Evolutionary conservation across 2,888 invertebrate genomes (phyloP), one percentile per base, ranked within the genome.

Genomic region (Eurois occulta): DNA sequence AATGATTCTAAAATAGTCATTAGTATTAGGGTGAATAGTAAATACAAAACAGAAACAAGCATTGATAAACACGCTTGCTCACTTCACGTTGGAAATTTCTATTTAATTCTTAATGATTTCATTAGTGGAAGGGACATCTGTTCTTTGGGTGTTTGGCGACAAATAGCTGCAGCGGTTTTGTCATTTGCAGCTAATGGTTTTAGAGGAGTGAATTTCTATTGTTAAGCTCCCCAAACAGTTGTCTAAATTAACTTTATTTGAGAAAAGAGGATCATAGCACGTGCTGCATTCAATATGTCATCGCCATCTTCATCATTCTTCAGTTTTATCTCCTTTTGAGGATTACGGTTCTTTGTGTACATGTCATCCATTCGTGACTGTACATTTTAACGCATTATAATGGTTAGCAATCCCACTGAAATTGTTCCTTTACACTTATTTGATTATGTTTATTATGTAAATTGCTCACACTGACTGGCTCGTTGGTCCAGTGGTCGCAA

Each of bases 81-180:
- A 46, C n/a, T 41, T 38, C 16, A 28, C 6, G 13, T 21, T 55
- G 11, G 16, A 65, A 46, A 46, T 10, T 75, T 16, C 35, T 13
- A 24, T 82, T 77, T n/a, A 10, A 46, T 28, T 46, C 62, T 78
- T 68, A 83, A 80, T 35, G 60, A 41, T 83, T 78, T 78, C 32
- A 83, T 83, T 79, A 78, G 43, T 8, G n/a, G 35, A 21, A 55
- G 18, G 24, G 38, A 72, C 87, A 87, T 83, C 80, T 88, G 85
- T 76, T 77, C 16, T 28, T 10, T 62, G 74, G 75, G 73, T 67
- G 71, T 81, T 81, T 74, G 74, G 68, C 70, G 80, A 82, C 77
- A 70, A 81, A 77, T 83, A 72, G 64, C 73, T 76, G 35, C 66
- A 77, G 69, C 71, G n/a, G 68, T 69, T 75, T 65, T 60, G 41